Evolutionary conservation across 2,113 vertebrate species (phyloP).

Genomic region (Tenrec ecaudatus): DNA sequence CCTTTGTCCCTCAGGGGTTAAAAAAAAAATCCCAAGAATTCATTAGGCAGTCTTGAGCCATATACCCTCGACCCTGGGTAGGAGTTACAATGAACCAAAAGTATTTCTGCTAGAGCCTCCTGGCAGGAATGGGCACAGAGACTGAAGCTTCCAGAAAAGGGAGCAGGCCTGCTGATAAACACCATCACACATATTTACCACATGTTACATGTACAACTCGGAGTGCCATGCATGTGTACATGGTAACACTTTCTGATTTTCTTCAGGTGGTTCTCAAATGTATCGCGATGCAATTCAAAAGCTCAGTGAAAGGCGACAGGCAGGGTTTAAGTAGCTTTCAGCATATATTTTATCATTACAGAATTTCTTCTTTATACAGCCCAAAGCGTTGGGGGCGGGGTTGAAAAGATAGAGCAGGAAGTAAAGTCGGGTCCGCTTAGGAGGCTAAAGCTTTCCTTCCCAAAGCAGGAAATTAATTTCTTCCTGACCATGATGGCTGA

Average conservation of each 20-base stretch:
- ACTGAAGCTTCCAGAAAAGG: constrained; percentile 28
- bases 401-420: constrained; percentile 56
- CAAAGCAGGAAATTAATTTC: constrained; percentile 73
- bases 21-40: constrained; percentile 21
- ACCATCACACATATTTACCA: background rate
- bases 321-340: background rate
- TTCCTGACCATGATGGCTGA: constrained; percentile 48
- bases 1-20: background rate
- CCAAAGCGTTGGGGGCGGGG: background rate
- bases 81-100: constrained; percentile 4
- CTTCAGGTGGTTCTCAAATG: background rate
- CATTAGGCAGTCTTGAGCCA: constrained; percentile 7
- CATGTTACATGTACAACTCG: background rate
- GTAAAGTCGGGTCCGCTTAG: constrained; percentile 43
- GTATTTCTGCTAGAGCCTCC: background rate
- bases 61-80: background rate
- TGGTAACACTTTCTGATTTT: background rate
- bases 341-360: background rate
- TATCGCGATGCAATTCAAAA: background rate
- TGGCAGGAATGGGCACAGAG: background rate
- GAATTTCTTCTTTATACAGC: background rate
- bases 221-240: background rate
- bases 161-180: background rate
- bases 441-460: constrained; percentile 50
- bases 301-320: background rate